phyloP scores from a whole-genome alignment of 1,140 invertebrate species.

The Colletes latitarsis region DNA sequence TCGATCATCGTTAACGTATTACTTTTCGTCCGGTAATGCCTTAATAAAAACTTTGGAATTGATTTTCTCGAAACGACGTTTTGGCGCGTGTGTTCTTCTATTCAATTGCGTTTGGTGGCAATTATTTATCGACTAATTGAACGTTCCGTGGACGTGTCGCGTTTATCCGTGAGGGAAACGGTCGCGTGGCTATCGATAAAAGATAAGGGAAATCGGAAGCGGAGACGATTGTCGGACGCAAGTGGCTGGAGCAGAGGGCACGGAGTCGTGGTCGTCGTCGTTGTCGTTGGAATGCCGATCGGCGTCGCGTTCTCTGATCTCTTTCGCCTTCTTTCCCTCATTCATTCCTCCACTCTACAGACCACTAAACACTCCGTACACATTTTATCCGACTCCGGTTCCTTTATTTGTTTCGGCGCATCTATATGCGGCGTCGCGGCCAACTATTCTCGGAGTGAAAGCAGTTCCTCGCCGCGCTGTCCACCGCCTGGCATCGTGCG shows the following conservation, averaged over 20 bases:
- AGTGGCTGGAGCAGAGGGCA: neutral
- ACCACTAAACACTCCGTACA: constrained; percentile 63
- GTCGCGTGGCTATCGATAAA: neutral
- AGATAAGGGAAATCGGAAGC: neutral
- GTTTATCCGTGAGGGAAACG: too few species aligned
- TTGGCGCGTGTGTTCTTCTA: too few species aligned
- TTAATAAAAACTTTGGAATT: too few species aligned
- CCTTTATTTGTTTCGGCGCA: constrained; percentile 65
- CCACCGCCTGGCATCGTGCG: constrained; percentile 29
- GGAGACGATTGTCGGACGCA: neutral
- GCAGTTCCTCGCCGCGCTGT: constrained; percentile 48
- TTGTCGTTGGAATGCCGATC: constrained; percentile 29
- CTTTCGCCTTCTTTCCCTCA: constrained; percentile 48
- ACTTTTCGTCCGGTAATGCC: too few species aligned
- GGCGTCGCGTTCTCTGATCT: constrained; percentile 35
- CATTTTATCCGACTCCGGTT: constrained; percentile 62
- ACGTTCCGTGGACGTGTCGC: too few species aligned
- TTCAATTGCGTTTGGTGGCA: too few species aligned
- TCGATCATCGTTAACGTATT: too few species aligned
- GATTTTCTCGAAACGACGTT: too few species aligned
- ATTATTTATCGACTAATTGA: too few species aligned
- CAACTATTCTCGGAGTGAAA: constrained; percentile 70
- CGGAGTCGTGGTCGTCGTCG: too few species aligned
- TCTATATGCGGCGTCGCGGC: constrained; percentile 56
- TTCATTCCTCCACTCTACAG: constrained; percentile 55